These are phyloP conservation scores for Bellardia bayeri DNA, from an alignment of 2,888 invertebrate genomes.

Conservation along the genomic window DNA sequence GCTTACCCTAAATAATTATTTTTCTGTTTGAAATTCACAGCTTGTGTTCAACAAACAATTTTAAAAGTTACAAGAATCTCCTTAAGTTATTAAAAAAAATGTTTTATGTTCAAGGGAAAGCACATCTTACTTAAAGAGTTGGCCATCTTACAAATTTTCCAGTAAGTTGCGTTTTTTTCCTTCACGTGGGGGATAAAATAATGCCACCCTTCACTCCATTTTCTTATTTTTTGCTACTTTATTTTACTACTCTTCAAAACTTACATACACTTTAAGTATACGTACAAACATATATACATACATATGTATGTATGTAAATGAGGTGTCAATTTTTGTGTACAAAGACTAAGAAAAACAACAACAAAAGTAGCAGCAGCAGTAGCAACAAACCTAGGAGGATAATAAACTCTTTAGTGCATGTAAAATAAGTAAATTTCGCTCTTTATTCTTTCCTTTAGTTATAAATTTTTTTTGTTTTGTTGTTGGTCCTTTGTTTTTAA, in stretches of 20 bases:
- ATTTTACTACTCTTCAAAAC: slow-evolving; percentile 1
- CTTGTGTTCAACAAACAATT: not conserved
- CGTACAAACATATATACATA: too few species aligned
- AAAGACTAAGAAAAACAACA: slow-evolving; percentile 20
- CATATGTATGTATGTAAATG: slow-evolving; percentile 17
- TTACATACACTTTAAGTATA: not conserved
- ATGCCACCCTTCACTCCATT: not conserved
- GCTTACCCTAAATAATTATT: not conserved
- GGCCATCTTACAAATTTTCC: not conserved
- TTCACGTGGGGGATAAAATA: not conserved
- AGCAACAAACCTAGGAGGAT: slow-evolving; percentile 23
- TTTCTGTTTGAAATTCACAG: not conserved
- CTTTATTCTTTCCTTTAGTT: not conserved
- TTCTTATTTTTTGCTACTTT: not conserved
- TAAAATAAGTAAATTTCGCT: slow-evolving; percentile 30
- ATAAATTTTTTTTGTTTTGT: slow-evolving; percentile 14
- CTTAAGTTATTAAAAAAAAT: not conserved
- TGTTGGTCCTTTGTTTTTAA: slow-evolving; percentile 29
- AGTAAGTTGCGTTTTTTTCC: slow-evolving; percentile 6
- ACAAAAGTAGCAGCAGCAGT: not conserved
- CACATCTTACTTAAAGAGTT: not conserved
- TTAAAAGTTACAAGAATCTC: not conserved
- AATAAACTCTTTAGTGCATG: slow-evolving; percentile 65
- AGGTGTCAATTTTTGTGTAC: slow-evolving; percentile 63
- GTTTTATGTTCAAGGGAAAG: slow-evolving; percentile 3